Evolutionary conservation across 2,888 invertebrate genomes (phyloP).

Genomic region (Drosophila aldrichi): DNA sequence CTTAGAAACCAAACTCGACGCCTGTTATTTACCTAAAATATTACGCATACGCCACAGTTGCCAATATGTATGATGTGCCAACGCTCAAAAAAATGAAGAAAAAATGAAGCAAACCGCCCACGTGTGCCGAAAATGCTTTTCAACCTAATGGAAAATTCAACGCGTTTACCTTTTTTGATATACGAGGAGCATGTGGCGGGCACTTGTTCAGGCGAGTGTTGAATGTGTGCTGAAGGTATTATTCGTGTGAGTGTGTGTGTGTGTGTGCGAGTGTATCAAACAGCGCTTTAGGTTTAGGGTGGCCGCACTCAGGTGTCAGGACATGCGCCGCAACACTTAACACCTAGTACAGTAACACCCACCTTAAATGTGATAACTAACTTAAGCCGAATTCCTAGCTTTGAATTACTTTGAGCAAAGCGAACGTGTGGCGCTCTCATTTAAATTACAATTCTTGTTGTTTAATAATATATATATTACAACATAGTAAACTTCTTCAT

Average conservation of each 20-base stretch:
- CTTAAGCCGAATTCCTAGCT: neutral
- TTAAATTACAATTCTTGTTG: too few relatives aligned
- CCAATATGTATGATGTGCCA: slow-evolving; percentile 55
- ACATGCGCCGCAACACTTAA: slow-evolving; percentile 18
- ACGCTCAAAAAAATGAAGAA: slow-evolving; percentile 16
- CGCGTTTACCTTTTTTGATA: slow-evolving; percentile 61
- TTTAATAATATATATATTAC: too few relatives aligned
- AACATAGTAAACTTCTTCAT: too few relatives aligned
- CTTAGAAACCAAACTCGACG: slow-evolving; percentile 40
- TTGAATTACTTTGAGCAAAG: slow-evolving; percentile 1
- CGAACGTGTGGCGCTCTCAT: too few relatives aligned
- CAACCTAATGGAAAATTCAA: slow-evolving; percentile 72
- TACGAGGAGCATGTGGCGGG: slow-evolving; percentile 42
- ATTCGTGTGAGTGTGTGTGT: too few relatives aligned
- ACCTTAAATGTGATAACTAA: neutral
- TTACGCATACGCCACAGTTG: slow-evolving; percentile 56
- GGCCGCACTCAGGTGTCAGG: slow-evolving; percentile 34
- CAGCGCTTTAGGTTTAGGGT: slow-evolving; percentile 53
- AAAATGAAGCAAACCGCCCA: slow-evolving; percentile 40
- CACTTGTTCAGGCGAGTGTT: slow-evolving; percentile 30
- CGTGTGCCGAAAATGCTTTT: slow-evolving; percentile 66
- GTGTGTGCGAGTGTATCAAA: slow-evolving; percentile 21
- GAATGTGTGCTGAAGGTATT: slow-evolving; percentile 11
- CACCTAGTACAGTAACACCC: slow-evolving; percentile 1
- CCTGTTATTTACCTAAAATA: slow-evolving; percentile 64